Base-by-base conservation (phyloP, 2,888 invertebrate species). In the Lypha dubia region DNA sequence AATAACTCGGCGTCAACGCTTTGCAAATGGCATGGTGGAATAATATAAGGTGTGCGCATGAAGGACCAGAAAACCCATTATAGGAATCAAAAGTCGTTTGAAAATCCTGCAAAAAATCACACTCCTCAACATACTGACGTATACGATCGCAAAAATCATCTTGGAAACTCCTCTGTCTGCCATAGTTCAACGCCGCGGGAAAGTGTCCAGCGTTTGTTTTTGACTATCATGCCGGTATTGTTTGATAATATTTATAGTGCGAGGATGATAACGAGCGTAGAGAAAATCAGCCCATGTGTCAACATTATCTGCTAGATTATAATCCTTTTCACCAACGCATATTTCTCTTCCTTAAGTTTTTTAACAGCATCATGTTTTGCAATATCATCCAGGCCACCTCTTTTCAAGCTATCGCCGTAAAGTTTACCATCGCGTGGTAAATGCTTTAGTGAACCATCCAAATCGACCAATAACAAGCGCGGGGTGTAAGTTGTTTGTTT, bases 101-200 rank as follows among this genome's bases (percentile, higher is more conserved):
- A 90, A 98, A 98, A 0, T 98, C 98, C 94, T 94, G 94, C 60
- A 94, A 93, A 89, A 94, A 94, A 89, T 98, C 96, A 93, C 98
- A 98, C 92, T 98, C 98, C 92, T 98, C 98, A 0, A 96, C 94
- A 93, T 97, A 98, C 89, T 93, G n/a, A n/a, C n/a, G n/a, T n/a
- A n/a, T n/a, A n/a, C n/a, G n/a, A n/a, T n/a, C n/a, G n/a, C n/a
- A n/a, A n/a, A n/a, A n/a, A n/a, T n/a, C n/a, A n/a, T n/a, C n/a
- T n/a, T n/a, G n/a, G n/a, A n/a, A n/a, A n/a, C 94, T 84, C 98
- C 76, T 94, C 93, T 1, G 93, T 93, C 84, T 94, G 94, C 96
- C 97, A 97, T 56, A 96, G 89, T 86, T 93, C 92, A 82, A 92
- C 90, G 0, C 97, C 97, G 87, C 93, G 93, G 92, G 88, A 92